phyloP scores from a whole-genome alignment of 1,140 invertebrate genomes.

The Thaumetopoea pityocampa region DNA sequence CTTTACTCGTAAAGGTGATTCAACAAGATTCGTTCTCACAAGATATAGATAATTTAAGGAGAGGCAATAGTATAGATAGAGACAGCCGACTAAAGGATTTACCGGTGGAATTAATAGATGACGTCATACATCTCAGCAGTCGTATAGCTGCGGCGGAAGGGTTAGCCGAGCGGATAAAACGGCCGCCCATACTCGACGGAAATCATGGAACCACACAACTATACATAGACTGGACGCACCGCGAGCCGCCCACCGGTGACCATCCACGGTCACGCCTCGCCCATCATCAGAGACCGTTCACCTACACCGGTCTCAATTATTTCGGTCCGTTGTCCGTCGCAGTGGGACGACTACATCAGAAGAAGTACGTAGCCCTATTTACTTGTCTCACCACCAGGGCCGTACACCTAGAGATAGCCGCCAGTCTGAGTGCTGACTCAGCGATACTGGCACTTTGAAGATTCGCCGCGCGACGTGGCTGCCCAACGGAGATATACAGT shows the following conservation, averaged over 20 bases:
- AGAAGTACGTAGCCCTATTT: too few relatives aligned
- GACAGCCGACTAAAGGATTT: too few relatives aligned
- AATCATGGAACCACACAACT: neutral
- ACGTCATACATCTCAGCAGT: too few relatives aligned
- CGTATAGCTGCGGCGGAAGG: too few relatives aligned
- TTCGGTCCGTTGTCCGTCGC: slow-evolving; percentile 27
- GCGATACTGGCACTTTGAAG: slow-evolving; percentile 47
- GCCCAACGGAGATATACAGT: slow-evolving; percentile 12
- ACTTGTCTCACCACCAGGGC: slow-evolving; percentile 44
- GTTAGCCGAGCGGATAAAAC: too few relatives aligned
- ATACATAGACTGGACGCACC: neutral
- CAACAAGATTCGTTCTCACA: too few relatives aligned
- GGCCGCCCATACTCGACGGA: too few relatives aligned
- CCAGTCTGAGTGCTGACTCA: slow-evolving; percentile 39
- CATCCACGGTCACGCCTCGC: slow-evolving; percentile 21
- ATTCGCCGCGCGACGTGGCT: slow-evolving; percentile 49
- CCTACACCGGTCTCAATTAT: slow-evolving; percentile 33
- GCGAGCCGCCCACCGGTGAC: slow-evolving; percentile 26
- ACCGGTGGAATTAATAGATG: too few relatives aligned
- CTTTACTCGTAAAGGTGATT: neutral
- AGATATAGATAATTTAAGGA: too few relatives aligned
- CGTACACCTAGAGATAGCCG: slow-evolving; percentile 56
- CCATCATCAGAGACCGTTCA: slow-evolving; percentile 21
- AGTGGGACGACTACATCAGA: slow-evolving; percentile 43
- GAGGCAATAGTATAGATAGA: too few relatives aligned